A percentile compares a stretch with the other conserved stretches of the same genome.
These are phyloP conservation scores for Pitta sordida DNA, from an alignment of 2,113 vertebrate species.

Conservation along the genomic window DNA sequence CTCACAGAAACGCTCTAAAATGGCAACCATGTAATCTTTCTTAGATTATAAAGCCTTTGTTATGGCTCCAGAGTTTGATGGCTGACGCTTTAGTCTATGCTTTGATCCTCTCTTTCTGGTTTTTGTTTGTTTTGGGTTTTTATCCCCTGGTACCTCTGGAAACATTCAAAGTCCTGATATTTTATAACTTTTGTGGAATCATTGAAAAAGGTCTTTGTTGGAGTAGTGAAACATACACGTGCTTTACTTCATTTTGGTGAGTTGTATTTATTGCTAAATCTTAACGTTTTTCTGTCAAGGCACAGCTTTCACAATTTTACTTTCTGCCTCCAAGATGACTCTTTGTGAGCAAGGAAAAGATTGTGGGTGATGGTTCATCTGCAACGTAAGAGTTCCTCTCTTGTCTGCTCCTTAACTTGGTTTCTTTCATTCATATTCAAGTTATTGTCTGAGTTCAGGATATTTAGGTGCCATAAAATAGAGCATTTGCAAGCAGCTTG, in stretches of 20 bases:
- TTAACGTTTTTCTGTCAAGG: neutral
- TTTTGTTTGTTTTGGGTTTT: neutral
- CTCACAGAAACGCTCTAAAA: neutral
- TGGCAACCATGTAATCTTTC: conserved; percentile 33
- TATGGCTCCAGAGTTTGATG: conserved; percentile 29
- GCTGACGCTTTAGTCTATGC: neutral
- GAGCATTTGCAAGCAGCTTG: neutral
- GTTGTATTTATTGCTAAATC: neutral
- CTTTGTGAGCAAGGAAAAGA: neutral
- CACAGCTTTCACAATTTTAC: neutral
- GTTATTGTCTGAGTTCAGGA: neutral
- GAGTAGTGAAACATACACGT: neutral
- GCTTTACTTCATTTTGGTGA: neutral
- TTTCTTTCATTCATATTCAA: neutral
- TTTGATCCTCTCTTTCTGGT: neutral
- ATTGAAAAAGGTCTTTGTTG: neutral
- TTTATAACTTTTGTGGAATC: neutral
- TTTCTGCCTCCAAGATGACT: neutral
- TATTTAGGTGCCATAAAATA: neutral
- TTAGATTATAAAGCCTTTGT: conserved; percentile 37
- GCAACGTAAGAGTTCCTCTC: neutral
- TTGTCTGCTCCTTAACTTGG: neutral
- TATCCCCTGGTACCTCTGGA: neutral
- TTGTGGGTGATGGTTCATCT: neutral
- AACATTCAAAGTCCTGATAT: neutral